These are phyloP conservation scores for Delia radicum DNA, from an alignment of 1,140 invertebrate genomes.

Conservation along the genomic window DNA sequence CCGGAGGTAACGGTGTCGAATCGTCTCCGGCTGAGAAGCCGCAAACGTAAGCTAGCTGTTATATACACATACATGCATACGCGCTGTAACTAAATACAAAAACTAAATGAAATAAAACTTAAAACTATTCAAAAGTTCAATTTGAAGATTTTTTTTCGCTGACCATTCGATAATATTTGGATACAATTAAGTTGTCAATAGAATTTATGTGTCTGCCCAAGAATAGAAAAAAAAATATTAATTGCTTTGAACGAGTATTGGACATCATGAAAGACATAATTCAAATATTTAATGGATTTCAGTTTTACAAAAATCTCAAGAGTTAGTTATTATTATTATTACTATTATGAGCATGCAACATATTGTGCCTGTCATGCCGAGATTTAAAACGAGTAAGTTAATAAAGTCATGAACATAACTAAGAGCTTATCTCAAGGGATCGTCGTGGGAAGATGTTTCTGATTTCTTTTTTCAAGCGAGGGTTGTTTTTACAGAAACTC, in stretches of 20 bases:
- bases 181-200: slow-evolving; percentile 55
- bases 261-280: neutral
- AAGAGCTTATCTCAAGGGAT: neutral
- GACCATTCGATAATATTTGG: neutral
- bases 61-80: neutral
- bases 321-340: neutral
- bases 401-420: neutral
- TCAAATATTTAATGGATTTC: neutral
- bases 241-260: neutral
- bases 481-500: neutral
- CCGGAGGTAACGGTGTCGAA: slow-evolving; percentile 55
- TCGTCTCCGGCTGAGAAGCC: slow-evolving; percentile 49
- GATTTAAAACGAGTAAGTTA: neutral
- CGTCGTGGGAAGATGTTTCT: slow-evolving; percentile 6
- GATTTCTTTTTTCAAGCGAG: neutral
- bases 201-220: slow-evolving; percentile 48
- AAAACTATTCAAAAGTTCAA: neutral
- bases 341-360: neutral
- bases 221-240: slow-evolving; percentile 1
- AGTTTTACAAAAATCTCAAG: neutral
- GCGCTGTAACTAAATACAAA: neutral
- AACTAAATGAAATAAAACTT: neutral
- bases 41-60: neutral
- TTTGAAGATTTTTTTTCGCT: neutral
- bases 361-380: neutral